Conservation (phyloP, 2,797 vertebrate species). For the Aselliscus stoliczkanus region DNA sequence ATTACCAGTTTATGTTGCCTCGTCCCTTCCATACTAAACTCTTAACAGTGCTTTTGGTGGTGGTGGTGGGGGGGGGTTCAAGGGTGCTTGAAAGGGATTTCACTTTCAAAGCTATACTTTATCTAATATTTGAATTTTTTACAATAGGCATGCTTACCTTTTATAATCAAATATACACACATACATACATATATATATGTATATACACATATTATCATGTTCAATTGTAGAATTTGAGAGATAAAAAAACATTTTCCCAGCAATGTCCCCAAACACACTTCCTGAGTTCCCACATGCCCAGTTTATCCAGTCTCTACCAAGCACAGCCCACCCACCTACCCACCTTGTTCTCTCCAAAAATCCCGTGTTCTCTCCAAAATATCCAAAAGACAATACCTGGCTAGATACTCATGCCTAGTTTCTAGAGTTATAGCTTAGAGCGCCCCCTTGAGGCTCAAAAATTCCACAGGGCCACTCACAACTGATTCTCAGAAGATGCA, state of each 20-base stretch:
- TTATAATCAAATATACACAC: not conserved
- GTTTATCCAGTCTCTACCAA: not conserved
- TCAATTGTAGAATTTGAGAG: not conserved
- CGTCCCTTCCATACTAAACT: not conserved
- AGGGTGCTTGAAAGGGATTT: not conserved
- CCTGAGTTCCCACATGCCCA: not conserved
- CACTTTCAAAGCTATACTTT: not conserved
- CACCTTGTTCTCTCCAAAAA: not conserved
- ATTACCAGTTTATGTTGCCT: no score
- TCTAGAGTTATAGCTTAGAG: not conserved
- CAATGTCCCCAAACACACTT: not conserved
- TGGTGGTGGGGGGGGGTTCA: accelerated
- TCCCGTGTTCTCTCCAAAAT: not conserved
- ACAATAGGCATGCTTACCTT: not conserved
- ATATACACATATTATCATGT: not conserved
- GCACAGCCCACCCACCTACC: not conserved
- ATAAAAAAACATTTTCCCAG: not conserved
- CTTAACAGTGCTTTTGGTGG: not conserved
- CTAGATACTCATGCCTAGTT: not conserved
- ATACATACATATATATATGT: not conserved
- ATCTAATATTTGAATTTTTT: not conserved
- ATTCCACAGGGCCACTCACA: not conserved
- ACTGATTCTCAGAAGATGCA: not conserved
- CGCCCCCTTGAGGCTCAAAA: not conserved
- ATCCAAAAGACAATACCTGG: not conserved